Evolutionary conservation across 2,888 invertebrate species (phyloP).

Genomic region (Sinentomon sp.): DNA sequence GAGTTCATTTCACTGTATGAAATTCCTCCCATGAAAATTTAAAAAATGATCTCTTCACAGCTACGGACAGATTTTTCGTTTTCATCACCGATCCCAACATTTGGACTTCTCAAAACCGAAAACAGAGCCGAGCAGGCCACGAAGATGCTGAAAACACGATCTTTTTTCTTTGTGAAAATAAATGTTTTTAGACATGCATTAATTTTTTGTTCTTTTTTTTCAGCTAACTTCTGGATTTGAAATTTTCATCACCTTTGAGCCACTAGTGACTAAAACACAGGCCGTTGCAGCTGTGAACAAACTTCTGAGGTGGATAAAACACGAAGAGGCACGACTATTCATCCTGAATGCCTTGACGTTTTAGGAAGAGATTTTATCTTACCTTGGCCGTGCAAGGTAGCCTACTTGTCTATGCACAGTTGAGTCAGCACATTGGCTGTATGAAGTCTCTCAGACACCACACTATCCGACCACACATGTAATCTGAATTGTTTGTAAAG

Average conservation of each 20-base stretch:
- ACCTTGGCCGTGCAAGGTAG: too few relatives aligned
- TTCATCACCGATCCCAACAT: not conserved
- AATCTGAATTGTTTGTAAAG: too few relatives aligned
- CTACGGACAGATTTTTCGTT: too few relatives aligned
- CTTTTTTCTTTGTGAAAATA: not conserved
- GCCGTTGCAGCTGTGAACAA: conserved; percentile 67
- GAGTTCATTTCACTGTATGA: too few relatives aligned
- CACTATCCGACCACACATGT: too few relatives aligned
- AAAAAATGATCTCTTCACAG: too few relatives aligned
- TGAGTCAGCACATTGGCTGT: too few relatives aligned
- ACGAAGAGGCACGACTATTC: conserved; percentile 68
- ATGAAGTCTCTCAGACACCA: too few relatives aligned
- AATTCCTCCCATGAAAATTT: too few relatives aligned
- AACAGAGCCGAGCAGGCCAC: not conserved
- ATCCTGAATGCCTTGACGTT: conserved; percentile 58
- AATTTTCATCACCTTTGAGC: conserved; percentile 73
- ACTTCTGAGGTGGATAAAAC: conserved; percentile 75
- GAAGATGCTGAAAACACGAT: not conserved
- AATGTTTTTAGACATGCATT: not conserved
- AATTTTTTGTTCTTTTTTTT: conserved; percentile 15
- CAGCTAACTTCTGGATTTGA: conserved; percentile 72
- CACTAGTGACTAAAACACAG: conserved; percentile 54
- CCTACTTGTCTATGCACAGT: too few relatives aligned
- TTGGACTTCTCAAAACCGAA: not conserved
- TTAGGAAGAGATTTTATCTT: too few relatives aligned